Percentiles rank a stretch among this genome's conserved stretches.
Evolutionary conservation across 2,113 vertebrate genomes (phyloP).

Genomic region (Paralichthys olivaceus): DNA sequence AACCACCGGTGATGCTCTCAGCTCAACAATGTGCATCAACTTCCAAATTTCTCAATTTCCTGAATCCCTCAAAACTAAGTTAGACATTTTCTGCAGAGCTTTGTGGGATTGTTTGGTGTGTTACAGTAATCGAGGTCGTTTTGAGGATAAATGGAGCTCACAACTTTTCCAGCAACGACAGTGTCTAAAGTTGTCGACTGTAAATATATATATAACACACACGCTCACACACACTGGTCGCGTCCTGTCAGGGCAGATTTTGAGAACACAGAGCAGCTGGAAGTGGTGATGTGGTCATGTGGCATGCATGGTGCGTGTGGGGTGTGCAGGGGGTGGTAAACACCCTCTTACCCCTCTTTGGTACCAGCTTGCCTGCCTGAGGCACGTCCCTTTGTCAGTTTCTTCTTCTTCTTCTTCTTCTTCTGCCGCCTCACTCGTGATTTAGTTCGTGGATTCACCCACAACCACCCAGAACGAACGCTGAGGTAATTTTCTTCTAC

Average conservation of each 20-base stretch:
- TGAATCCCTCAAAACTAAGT: conserved; percentile 18
- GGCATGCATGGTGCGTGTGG: conserved; percentile 55
- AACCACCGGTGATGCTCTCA: conserved; percentile 1
- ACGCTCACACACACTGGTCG: conserved; percentile 36
- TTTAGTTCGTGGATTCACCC: conserved; percentile 26
- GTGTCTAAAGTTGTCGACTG: conserved; percentile 61
- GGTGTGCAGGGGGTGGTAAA: conserved; percentile 54
- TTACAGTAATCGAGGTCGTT: not conserved
- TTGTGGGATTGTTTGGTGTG: conserved; percentile 6
- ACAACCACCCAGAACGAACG: not conserved
- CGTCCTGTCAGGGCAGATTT: conserved; percentile 61
- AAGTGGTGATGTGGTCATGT: conserved; percentile 61
- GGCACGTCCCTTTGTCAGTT: conserved; percentile 9
- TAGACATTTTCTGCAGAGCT: conserved; percentile 11
- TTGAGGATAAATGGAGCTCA: conserved; percentile 46
- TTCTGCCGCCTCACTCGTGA: not conserved
- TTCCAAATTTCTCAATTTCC: conserved; percentile 15
- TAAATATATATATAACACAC: conserved; percentile 54
- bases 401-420: conserved; percentile 8
- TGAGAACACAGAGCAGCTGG: conserved; percentile 77
- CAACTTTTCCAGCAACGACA: conserved; percentile 46
- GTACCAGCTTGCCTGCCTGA: conserved; percentile 48
- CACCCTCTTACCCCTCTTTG: conserved; percentile 64
- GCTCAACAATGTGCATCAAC: not conserved
- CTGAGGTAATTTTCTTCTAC: conserved; percentile 22